Percentiles rank a stretch among this genome's conserved stretches.
These are phyloP conservation scores for Bombyx mandarina DNA, from an alignment of 1,140 invertebrate genomes.

Conservation along the genomic window DNA sequence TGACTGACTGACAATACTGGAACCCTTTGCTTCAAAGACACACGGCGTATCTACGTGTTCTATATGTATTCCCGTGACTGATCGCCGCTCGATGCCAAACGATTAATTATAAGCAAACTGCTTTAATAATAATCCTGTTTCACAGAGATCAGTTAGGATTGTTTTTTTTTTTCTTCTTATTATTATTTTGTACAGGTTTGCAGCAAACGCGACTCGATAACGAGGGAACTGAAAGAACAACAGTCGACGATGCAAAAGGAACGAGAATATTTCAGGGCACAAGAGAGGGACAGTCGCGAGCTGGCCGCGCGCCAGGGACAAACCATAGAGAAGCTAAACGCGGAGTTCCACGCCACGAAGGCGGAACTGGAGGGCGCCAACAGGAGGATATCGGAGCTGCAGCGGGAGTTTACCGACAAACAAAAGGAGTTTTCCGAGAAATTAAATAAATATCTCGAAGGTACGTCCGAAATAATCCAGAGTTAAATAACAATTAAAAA, in stretches of 20 bases:
- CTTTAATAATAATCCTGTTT: too few relatives aligned
- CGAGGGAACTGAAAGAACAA: conserved; percentile 52
- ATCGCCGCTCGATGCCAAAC: too few relatives aligned
- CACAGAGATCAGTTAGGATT: too few relatives aligned
- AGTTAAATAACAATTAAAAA: too few relatives aligned
- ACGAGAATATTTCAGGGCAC: conserved; percentile 39
- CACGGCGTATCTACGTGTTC: too few relatives aligned
- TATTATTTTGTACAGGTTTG: conserved; percentile 31
- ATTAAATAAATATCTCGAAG: conserved; percentile 51
- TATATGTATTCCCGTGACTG: too few relatives aligned
- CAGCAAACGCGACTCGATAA: conserved; percentile 39
- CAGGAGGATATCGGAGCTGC: conserved; percentile 58
- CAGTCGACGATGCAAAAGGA: conserved; percentile 48
- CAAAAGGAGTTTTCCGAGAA: conserved; percentile 58
- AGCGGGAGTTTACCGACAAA: conserved; percentile 60
- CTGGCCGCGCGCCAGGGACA: conserved; percentile 56
- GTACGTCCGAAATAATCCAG: conserved; percentile 10
- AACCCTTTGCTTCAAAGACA: too few relatives aligned
- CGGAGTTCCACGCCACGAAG: conserved; percentile 32
- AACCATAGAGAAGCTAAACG: conserved; percentile 43
- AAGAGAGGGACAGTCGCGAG: conserved; percentile 51
- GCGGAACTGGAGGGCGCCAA: conserved; percentile 57
- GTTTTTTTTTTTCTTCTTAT: too few relatives aligned
- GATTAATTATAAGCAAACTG: too few relatives aligned
- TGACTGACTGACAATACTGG: too few relatives aligned